phyloP scores from a whole-genome alignment of 2,113 vertebrate species.

The Cololabis saira region DNA sequence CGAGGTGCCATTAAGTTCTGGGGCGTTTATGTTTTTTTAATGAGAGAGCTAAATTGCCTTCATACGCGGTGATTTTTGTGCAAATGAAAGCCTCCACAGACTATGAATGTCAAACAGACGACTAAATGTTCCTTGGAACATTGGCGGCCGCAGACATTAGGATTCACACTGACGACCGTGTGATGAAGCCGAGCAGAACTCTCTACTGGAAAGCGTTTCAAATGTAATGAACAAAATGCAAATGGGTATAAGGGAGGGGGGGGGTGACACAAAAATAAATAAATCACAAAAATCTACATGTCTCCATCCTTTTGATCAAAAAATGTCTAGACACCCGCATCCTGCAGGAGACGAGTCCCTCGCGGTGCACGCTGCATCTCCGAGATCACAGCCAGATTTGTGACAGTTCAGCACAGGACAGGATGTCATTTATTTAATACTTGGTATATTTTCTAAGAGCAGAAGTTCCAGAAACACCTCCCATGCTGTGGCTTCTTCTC shows the following conservation, averaged over 20 bases:
- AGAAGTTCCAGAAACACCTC: conserved; percentile 26
- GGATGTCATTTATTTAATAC: conserved; percentile 36
- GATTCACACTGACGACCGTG: conserved; percentile 48
- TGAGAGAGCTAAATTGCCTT: conserved; percentile 80
- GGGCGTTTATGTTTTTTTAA: conserved; percentile 82
- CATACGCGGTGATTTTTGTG: conserved; percentile 73
- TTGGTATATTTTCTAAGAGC: conserved; percentile 24
- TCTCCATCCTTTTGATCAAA: conserved; percentile 33
- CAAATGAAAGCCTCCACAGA: conserved; percentile 70
- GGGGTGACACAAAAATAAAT: background rate
- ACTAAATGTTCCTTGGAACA: conserved; percentile 68
- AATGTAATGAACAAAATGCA: conserved; percentile 45
- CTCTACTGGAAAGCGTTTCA: conserved; percentile 47
- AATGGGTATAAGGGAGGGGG: conserved; percentile 6
- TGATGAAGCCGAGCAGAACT: conserved; percentile 29
- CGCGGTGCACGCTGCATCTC: conserved; percentile 26
- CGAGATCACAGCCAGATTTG: conserved; percentile 41
- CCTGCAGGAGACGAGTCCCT: conserved; percentile 23
- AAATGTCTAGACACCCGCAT: conserved; percentile 26
- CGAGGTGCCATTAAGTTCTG: conserved; percentile 73
- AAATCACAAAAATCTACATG: conserved; percentile 13
- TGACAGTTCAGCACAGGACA: conserved; percentile 39
- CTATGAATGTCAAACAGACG: conserved; percentile 73
- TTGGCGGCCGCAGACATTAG: conserved; percentile 49
- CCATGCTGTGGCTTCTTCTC: background rate